These are phyloP conservation scores for Stomatorhinus ivindoensis DNA, from an alignment of 2,113 vertebrate genomes.

Conservation along the genomic window DNA sequence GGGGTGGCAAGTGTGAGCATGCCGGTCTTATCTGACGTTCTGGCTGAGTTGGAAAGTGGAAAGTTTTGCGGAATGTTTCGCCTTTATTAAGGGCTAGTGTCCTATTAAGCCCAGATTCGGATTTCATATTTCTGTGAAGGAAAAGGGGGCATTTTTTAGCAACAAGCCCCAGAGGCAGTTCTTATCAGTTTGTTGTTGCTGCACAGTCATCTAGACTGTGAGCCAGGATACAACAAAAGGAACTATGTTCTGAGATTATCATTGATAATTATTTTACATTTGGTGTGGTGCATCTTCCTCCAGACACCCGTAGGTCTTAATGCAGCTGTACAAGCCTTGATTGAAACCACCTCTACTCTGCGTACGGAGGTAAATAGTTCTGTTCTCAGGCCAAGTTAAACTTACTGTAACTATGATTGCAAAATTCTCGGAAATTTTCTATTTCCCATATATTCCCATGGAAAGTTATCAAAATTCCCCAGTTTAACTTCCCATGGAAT, in stretches of 20 bases:
- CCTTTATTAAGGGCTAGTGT: not conserved
- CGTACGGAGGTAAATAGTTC: constrained; percentile 72
- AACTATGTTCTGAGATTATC: not conserved
- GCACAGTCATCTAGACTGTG: not conserved
- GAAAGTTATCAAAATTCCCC: too few species aligned
- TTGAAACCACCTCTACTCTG: constrained; percentile 62
- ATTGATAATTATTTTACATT: constrained; percentile 17
- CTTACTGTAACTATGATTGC: not conserved
- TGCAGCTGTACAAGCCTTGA: constrained; percentile 65
- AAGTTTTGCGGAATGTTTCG: not conserved
- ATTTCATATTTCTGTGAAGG: not conserved
- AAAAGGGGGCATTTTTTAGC: not conserved
- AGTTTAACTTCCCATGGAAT: too few species aligned
- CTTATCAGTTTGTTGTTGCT: not conserved
- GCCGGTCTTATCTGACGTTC: not conserved
- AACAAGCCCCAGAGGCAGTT: not conserved
- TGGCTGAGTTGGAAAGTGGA: constrained; percentile 12
- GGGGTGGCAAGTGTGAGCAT: not conserved
- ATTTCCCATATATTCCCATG: too few species aligned
- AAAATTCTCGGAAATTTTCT: too few species aligned
- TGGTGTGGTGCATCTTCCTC: constrained; percentile 33
- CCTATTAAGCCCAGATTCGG: not conserved
- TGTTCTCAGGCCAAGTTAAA: not conserved
- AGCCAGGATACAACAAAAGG: not conserved
- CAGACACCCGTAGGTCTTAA: constrained; percentile 74